Base-by-base conservation (phyloP, 2,113 vertebrate species). In the Ramphastos sulfuratus region DNA sequence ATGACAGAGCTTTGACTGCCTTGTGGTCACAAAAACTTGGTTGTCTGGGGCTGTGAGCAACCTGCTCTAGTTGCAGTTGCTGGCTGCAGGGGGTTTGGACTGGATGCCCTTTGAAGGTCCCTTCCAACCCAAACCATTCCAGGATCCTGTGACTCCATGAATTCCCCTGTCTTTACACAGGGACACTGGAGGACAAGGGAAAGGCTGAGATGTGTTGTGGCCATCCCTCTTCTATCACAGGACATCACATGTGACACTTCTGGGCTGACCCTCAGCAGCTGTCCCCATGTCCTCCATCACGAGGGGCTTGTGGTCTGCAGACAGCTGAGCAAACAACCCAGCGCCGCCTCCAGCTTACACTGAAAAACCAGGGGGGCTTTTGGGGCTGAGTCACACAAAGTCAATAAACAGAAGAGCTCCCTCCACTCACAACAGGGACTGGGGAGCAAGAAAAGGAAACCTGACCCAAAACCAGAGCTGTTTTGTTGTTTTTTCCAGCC, bases 401-500 rank as follows among this genome's bases (percentile, higher is more conserved):
- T 31, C 82, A 90, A 91, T 52, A 93, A 94, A 90, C 33, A 93
- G 69, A 75, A 93, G 48, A 79, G 65, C 17, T 33, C 65, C 56
- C 35, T 78, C 48, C 70, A 30, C 61, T 65, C 58, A 60, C 81
- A 93, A 86, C 48, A 70, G 23, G 65, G 44, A n/a, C 69, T 70
- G 72, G 23, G 0, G 1, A 21, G 24, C 5, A 74, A 20, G 65
- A 37, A 35, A 44, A 25, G 6, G 39, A 83, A 92, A 84, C 33
- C 28, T 81, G 86, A 88, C 70, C 65, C 82, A 54, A 93, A 88
- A 19, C 35, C 76, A 77, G 80, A 67, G 37, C 25, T 90, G 78
- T 63, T 94, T 92, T 90, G 81, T 18, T 90, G 93, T 90, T 90
- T 37, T 94, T 94, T 81, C 77, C 66, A 84, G n/a, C 73, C 69